Conservation (phyloP, 2,888 invertebrate genomes). For the Caenorhabditis sp. region DNA sequence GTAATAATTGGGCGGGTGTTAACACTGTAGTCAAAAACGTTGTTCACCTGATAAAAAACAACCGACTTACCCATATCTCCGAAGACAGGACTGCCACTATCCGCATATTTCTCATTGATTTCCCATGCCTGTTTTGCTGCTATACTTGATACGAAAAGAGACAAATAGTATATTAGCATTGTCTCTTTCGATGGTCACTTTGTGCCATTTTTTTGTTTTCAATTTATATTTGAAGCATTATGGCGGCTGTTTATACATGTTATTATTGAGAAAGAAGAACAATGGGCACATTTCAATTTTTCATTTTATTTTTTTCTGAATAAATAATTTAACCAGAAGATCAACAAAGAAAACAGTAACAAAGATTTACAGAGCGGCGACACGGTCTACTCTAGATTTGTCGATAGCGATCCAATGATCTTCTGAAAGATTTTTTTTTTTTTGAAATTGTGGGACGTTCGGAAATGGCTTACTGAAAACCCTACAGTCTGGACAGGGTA, state of each 20-base stretch:
- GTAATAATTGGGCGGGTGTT: constrained; percentile 49
- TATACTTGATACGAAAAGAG: background rate
- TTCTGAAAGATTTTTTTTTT: constrained; percentile 7
- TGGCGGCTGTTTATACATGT: background rate
- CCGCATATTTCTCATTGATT: constrained; percentile 30
- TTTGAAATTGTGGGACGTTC: background rate
- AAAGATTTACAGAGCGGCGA: constrained; percentile 3
- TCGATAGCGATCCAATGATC: constrained; percentile 19
- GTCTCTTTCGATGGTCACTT: background rate
- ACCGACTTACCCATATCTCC: constrained; percentile 50
- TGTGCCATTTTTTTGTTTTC: background rate
- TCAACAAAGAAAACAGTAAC: background rate
- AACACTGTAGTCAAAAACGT: constrained; percentile 33
- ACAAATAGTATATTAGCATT: background rate
- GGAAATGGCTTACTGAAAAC: constrained; percentile 23
- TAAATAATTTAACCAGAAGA: background rate
- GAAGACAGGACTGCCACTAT: constrained; percentile 28
- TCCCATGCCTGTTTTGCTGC: constrained; percentile 35
- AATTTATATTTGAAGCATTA: background rate
- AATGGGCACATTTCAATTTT: background rate
- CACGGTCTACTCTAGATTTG: constrained; percentile 20
- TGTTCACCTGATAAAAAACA: background rate
- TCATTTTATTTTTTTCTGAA: background rate
- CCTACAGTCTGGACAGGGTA: constrained; percentile 15
- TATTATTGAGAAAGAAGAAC: background rate